phyloP scores from a whole-genome alignment of 2,113 vertebrate species.

The Macrotis lagotis region DNA sequence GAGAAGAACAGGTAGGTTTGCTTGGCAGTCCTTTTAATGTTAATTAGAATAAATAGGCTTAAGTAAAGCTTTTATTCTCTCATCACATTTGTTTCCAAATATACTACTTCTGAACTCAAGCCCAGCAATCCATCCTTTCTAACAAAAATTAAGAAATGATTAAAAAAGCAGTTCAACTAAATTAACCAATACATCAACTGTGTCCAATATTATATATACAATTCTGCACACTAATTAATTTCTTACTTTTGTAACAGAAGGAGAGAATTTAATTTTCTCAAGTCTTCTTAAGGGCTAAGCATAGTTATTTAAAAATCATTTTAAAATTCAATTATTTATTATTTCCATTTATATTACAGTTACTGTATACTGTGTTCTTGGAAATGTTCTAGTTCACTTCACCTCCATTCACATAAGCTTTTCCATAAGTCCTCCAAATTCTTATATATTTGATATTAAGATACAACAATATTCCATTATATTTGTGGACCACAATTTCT shows the following conservation, averaged over 20 bases:
- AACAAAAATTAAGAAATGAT: neutral
- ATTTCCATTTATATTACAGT: too few relatives aligned
- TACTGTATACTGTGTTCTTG: neutral
- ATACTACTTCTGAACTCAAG: neutral
- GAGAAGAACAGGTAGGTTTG: neutral
- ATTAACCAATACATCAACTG: neutral
- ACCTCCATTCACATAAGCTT: neutral
- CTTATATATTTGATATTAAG: neutral
- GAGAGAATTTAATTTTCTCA: neutral
- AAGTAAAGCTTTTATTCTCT: neutral
- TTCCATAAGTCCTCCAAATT: neutral
- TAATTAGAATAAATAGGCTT: neutral
- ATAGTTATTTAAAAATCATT: neutral
- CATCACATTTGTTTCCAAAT: neutral
- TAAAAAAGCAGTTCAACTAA: neutral
- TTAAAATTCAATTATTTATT: neutral
- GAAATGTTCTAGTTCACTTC: neutral
- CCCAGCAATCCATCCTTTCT: neutral
- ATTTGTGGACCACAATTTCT: neutral
- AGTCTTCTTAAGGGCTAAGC: neutral
- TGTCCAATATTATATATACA: neutral
- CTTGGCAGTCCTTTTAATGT: neutral
- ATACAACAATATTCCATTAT: neutral
- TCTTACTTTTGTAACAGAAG: neutral
- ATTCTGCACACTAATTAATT: neutral